Evolutionary conservation across 2,888 invertebrate species (phyloP).

Genomic region (Unio delphinus): DNA sequence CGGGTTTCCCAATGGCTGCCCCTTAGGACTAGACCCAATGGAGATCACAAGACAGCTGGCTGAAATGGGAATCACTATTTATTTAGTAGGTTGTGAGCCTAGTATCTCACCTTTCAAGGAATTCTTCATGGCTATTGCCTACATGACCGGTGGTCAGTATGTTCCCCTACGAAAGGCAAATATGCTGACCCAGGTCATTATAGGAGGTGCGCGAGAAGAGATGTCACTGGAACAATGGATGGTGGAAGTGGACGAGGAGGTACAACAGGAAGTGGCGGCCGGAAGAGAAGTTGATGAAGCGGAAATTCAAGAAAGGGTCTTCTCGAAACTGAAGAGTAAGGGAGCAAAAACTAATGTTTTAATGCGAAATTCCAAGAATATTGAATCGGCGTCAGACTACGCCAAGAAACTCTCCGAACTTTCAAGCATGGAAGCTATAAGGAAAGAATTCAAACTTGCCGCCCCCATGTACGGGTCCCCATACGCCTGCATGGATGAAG

Average conservation of each 20-base stretch:
- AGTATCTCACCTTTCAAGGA: conserved; percentile 44
- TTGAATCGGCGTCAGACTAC: conserved; percentile 6
- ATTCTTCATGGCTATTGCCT: conserved; percentile 54
- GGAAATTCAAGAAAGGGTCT: conserved; percentile 13
- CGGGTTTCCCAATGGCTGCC: conserved; percentile 55
- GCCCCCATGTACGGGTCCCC: not conserved
- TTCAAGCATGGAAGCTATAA: conserved; percentile 5
- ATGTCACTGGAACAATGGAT: conserved; percentile 53
- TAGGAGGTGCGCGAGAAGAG: conserved; percentile 60
- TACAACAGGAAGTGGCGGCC: conserved; percentile 25
- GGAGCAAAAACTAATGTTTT: conserved; percentile 22
- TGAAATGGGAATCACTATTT: conserved; percentile 51
- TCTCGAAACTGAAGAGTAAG: conserved; percentile 13
- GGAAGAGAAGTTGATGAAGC: conserved; percentile 19
- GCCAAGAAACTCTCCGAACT: conserved; percentile 13
- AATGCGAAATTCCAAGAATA: conserved; percentile 10
- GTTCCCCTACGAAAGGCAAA: conserved; percentile 50
- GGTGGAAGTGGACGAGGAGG: conserved; percentile 46
- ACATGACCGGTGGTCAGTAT: conserved; percentile 60
- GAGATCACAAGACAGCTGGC: conserved; percentile 40
- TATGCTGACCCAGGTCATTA: conserved; percentile 50
- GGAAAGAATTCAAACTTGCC: conserved; percentile 2
- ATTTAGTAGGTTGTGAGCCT: conserved; percentile 57
- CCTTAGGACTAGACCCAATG: conserved; percentile 53
- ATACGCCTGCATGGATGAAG: not conserved